phyloP scores from a whole-genome alignment of 2,888 invertebrate species.

The Drosophila falleni region DNA sequence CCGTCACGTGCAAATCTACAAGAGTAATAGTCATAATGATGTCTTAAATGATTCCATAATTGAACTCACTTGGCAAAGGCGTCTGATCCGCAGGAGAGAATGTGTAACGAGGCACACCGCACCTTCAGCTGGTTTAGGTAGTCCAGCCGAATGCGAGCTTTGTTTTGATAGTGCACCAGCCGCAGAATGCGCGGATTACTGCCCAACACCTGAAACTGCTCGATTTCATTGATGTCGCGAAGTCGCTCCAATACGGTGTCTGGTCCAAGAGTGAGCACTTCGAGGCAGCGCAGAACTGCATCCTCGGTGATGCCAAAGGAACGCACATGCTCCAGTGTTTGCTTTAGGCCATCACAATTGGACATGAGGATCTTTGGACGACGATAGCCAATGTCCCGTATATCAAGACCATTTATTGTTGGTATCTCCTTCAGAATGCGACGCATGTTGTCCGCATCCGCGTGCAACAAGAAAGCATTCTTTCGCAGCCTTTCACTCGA shows the following conservation, averaged over 20 bases:
- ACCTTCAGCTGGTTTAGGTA: constrained; percentile 86
- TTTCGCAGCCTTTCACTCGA: constrained; percentile 86
- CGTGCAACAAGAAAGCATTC: constrained; percentile 87
- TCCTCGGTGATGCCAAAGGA: constrained; percentile 87
- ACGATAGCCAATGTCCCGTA: constrained; percentile 86
- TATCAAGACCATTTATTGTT: constrained; percentile 87
- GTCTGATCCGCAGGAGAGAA: constrained; percentile 84
- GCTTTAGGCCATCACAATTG: constrained; percentile 86
- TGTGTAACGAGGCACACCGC: constrained; percentile 86
- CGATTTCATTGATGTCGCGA: constrained; percentile 86
- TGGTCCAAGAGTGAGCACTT: constrained; percentile 87
- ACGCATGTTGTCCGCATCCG: constrained; percentile 87
- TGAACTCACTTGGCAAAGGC: constrained; percentile 85
- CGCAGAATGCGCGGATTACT: constrained; percentile 88
- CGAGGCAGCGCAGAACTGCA: constrained; percentile 86
- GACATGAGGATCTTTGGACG: constrained; percentile 89
- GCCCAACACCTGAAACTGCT: constrained; percentile 88
- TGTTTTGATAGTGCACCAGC: constrained; percentile 86
- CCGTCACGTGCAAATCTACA: constrained; percentile 87
- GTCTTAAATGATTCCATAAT: constrained; percentile 11
- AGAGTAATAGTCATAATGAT: background rate
- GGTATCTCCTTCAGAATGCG: constrained; percentile 87
- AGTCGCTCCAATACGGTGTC: constrained; percentile 87
- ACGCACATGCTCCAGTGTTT: constrained; percentile 87
- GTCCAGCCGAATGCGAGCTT: constrained; percentile 86